phyloP scores from a whole-genome alignment of 2,888 invertebrate species.

The Griposia aprilina region DNA sequence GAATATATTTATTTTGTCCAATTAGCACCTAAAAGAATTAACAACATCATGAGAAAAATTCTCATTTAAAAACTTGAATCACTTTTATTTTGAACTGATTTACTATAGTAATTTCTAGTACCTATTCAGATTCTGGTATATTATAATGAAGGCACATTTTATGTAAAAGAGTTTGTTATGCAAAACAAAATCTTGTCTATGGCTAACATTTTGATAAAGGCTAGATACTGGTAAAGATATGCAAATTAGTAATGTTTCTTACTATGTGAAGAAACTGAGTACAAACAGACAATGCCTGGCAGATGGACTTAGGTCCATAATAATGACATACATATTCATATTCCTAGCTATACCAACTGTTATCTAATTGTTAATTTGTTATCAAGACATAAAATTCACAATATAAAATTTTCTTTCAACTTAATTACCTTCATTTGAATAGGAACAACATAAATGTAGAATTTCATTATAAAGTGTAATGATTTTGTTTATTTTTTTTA shows the following conservation, averaged over 20 bases:
- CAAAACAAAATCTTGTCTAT: background rate
- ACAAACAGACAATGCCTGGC: conserved; percentile 17
- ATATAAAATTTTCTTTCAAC: conserved; percentile 49
- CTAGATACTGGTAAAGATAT: conserved; percentile 25
- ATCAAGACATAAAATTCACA: conserved; percentile 57
- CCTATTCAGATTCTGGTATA: background rate
- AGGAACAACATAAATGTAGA: conserved; percentile 51
- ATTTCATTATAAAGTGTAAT: conserved; percentile 54
- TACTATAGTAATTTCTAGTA: background rate
- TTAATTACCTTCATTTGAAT: conserved; percentile 66
- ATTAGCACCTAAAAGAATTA: conserved; percentile 59
- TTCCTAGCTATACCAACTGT: conserved; percentile 46
- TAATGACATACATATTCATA: conserved; percentile 46
- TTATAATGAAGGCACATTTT: background rate
- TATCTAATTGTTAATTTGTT: conserved; percentile 65
- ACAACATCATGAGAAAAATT: conserved; percentile 59
- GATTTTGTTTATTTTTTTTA: conserved; percentile 27
- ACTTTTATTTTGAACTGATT: conserved; percentile 31
- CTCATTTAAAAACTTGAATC: conserved; percentile 39
- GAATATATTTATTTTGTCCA: conserved; percentile 59
- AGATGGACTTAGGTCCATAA: conserved; percentile 14
- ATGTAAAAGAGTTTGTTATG: background rate
- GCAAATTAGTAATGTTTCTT: conserved; percentile 12
- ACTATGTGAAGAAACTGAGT: background rate
- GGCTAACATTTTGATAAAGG: conserved; percentile 4